Evolutionary conservation across 2,888 invertebrate genomes (phyloP).

Genomic region (Pediacus dermestoides): DNA sequence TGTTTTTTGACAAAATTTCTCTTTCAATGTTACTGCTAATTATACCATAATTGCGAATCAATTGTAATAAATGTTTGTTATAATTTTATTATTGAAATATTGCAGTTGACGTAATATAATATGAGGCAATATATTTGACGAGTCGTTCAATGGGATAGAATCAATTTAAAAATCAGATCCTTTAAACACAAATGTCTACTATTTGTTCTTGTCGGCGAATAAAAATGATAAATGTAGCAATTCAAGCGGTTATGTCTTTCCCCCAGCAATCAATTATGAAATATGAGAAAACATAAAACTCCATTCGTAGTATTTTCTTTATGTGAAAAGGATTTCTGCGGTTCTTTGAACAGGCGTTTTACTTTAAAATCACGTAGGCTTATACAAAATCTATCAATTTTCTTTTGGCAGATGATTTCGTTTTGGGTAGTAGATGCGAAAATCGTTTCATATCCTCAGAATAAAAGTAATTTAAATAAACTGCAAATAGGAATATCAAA

Average conservation of each 20-base stretch:
- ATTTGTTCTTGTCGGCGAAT: slow-evolving; percentile 26
- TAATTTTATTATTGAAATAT: no score
- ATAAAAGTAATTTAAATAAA: slow-evolving; percentile 46
- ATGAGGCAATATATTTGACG: no score
- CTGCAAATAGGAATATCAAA: slow-evolving; percentile 46
- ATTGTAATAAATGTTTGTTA: no score
- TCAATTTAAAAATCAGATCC: slow-evolving; percentile 37
- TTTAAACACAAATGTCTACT: slow-evolving; percentile 34
- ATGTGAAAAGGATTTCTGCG: slow-evolving; percentile 30
- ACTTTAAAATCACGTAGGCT: slow-evolving; percentile 15
- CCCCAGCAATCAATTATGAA: slow-evolving; percentile 39
- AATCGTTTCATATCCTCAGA: slow-evolving; percentile 38
- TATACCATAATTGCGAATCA: no score
- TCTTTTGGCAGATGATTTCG: slow-evolving; percentile 11
- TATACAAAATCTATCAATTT: slow-evolving; percentile 13
- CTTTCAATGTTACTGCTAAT: no score
- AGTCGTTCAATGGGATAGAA: no score
- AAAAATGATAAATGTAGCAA: slow-evolving; percentile 34
- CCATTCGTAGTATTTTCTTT: slow-evolving; percentile 14
- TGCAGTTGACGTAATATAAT: no score
- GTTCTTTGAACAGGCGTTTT: slow-evolving; percentile 27
- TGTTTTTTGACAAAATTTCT: no score
- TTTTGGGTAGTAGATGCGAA: slow-evolving; percentile 24
- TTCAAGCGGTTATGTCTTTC: slow-evolving; percentile 28
- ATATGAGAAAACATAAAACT: slow-evolving; percentile 40